Evolutionary conservation across 1,140 invertebrate genomes (phyloP).

Genomic region (Aphaenogaster floridana): DNA sequence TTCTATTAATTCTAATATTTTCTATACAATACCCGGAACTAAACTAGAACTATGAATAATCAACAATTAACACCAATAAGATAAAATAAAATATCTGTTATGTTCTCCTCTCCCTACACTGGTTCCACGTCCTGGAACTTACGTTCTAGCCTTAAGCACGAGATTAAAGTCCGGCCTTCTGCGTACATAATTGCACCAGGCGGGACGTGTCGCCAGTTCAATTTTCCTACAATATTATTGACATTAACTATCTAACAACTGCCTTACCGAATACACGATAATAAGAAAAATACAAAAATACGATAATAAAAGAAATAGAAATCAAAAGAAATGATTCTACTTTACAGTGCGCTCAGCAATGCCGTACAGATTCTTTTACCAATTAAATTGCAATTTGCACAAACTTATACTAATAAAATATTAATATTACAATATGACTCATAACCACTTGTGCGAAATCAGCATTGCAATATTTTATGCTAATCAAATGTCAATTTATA

Average conservation of each 20-base stretch:
- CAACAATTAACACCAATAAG: not conserved
- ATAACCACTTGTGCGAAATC: not conserved
- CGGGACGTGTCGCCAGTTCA: slow-evolving; percentile 76
- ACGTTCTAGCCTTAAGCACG: slow-evolving; percentile 84
- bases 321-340: slow-evolving; percentile 1
- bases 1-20: not conserved
- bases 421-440: not conserved
- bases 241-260: slow-evolving; percentile 52
- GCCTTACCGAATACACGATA: not conserved
- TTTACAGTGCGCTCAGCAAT: slow-evolving; percentile 13
- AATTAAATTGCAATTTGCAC: slow-evolving; percentile 31
- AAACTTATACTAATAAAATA: slow-evolving; percentile 19
- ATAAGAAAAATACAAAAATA: not conserved
- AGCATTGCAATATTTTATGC: slow-evolving; percentile 8
- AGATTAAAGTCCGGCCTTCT: slow-evolving; percentile 84
- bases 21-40: not conserved
- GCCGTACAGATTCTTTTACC: not conserved
- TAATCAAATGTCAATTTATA: slow-evolving; percentile 2
- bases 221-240: slow-evolving; percentile 78
- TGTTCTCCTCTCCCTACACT: not conserved
- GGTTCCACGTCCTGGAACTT: slow-evolving; percentile 75
- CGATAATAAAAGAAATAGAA: not conserved
- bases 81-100: slow-evolving; percentile 34
- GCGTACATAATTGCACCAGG: slow-evolving; percentile 82
- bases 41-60: not conserved